Base-by-base conservation (phyloP, 2,113 vertebrate species). In the Sebastes fasciatus region DNA sequence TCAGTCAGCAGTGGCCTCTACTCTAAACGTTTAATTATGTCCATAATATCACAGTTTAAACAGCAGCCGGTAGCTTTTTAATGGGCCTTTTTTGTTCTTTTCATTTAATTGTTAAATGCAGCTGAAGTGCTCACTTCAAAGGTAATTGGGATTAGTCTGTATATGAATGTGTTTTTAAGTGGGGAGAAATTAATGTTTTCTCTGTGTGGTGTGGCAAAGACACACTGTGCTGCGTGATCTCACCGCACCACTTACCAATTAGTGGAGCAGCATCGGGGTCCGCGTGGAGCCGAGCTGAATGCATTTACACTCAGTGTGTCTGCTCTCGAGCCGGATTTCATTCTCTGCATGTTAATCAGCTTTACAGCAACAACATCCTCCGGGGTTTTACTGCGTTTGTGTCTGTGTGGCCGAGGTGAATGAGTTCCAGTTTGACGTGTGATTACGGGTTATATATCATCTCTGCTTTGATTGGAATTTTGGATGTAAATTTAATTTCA, bases 111-210 rank as follows among this genome's bases (percentile, higher is more conserved):
- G 49, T 45, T 83, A 62, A 83, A 80, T 57, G 73, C 40, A 34
- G 5, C 4, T 42, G 67, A 77, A 80, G 76, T 2, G 76, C 45
- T 76, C 71, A 13, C 64, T 66, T 81, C 70, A 66, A 19, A 66
- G 52, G 17, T 71, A 66, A 66, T 71, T 64, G 49, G 63, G 57
- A 55, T 17, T 11, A 77, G 73, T 48, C 54, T 66, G 51, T 55
- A 2, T 57, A 77, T 58, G 74, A 61, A 69, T 14, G 8, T 60
- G 13, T 77, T 72, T 55, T 57, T 63, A 49, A 82, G 55, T 57
- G 62, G 63, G 34, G 40, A 55, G 51, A 48, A 34, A 21, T 11
- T 13, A 54, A 13, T 79, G 75, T 79, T 80, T 70, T 82, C 1
- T 0, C 1, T 9, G 8, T 60, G 0, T 48, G 26, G 4, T 12